Percentiles rank a stretch among this genome's conserved stretches.
phyloP scores from a whole-genome alignment of 2,113 vertebrate species.

The Brevimyrus niger region DNA sequence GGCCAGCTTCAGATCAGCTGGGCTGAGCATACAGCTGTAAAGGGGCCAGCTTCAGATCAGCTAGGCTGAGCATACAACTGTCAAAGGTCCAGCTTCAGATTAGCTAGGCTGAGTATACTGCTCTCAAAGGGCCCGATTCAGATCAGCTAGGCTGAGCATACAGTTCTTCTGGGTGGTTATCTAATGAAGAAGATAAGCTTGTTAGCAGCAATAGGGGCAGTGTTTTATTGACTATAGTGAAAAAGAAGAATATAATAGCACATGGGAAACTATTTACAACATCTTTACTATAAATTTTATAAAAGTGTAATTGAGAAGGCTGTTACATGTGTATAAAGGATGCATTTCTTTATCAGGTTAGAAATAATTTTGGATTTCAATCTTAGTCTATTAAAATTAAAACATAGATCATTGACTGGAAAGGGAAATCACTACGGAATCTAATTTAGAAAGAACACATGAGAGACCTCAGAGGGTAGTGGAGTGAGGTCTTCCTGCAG shows the following conservation, averaged over 20 bases:
- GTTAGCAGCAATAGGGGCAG: neutral
- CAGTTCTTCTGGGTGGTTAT: neutral
- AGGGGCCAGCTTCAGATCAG: no score
- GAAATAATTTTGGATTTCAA: slow-evolving; percentile 1
- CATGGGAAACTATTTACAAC: neutral
- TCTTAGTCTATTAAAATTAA: slow-evolving; percentile 19
- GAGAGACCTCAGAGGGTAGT: slow-evolving; percentile 2
- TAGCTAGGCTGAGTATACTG: no score
- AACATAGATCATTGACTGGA: slow-evolving; percentile 14
- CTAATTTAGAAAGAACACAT: slow-evolving; percentile 19
- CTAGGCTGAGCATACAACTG: no score
- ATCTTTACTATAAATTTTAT: neutral
- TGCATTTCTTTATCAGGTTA: neutral
- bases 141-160: no score
- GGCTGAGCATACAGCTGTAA: no score
- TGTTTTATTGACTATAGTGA: neutral
- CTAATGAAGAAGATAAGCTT: neutral
- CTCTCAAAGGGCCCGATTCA: no score
- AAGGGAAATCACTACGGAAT: slow-evolving; percentile 14
- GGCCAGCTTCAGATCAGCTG: no score
- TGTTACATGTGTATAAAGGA: neutral
- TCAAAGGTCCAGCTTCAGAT: no score
- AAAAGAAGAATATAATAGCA: neutral
- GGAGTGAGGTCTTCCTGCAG: slow-evolving; percentile 2
- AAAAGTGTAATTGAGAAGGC: neutral